phyloP scores from a whole-genome alignment of 2,888 invertebrate genomes.

The Eristalis arbustorum region DNA sequence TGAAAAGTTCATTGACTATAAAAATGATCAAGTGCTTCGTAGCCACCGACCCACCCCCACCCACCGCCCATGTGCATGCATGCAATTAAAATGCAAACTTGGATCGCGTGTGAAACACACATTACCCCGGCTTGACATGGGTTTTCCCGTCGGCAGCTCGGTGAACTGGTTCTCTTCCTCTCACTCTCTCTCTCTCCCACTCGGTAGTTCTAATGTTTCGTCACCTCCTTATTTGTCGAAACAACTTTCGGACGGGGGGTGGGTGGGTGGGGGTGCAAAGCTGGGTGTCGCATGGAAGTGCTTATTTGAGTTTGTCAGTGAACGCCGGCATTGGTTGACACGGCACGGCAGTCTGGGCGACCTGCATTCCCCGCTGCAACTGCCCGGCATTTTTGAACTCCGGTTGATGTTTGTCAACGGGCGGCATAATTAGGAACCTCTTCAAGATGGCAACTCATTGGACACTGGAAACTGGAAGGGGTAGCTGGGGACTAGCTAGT shows the following conservation, averaged over 20 bases:
- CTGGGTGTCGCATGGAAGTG: neutral
- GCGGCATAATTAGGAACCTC: too few species aligned
- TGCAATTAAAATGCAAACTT: neutral
- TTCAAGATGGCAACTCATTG: too few species aligned
- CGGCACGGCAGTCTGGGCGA: too few species aligned
- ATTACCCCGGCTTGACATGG: conserved; percentile 10
- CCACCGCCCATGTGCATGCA: neutral
- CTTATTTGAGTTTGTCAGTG: neutral
- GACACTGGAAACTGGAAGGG: too few species aligned
- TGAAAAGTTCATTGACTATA: conserved; percentile 5
- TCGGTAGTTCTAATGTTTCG: conserved; percentile 11
- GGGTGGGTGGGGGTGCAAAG: neutral
- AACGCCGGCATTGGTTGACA: too few species aligned
- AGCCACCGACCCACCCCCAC: neutral
- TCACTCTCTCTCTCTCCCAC: too few species aligned
- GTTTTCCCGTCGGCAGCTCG: neutral
- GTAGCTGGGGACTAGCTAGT: too few species aligned
- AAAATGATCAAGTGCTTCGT: neutral
- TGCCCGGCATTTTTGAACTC: too few species aligned
- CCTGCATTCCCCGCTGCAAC: too few species aligned
- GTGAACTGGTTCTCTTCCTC: neutral
- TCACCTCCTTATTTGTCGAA: conserved; percentile 23
- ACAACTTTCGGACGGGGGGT: neutral
- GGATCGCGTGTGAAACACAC: conserved; percentile 1
- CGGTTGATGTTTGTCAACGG: too few species aligned